A percentile compares a stretch with the other conserved stretches of the same genome.
Evolutionary conservation across 2,797 vertebrate species (phyloP).

Genomic region (Myotis vivesi): DNA sequence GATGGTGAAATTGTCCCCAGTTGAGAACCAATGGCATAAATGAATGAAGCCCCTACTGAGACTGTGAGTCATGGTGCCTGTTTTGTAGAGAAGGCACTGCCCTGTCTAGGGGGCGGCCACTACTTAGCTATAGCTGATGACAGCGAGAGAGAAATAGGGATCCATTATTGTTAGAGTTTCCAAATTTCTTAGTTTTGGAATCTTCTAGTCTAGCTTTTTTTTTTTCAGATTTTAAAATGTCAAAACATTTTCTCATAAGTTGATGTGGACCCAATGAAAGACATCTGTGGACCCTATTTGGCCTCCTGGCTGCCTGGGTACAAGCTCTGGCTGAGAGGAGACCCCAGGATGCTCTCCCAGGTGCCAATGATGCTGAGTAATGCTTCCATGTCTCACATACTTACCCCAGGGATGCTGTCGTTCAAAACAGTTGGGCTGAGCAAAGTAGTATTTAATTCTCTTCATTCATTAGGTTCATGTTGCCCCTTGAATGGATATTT

Average conservation of each 20-base stretch:
- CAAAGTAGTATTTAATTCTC: background rate
- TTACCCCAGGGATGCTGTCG: background rate
- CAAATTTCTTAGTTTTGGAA: background rate
- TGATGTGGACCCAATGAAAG: background rate
- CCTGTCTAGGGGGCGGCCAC: background rate
- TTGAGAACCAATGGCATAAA: background rate
- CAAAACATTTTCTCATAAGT: background rate
- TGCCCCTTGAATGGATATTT: background rate
- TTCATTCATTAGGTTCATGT: background rate
- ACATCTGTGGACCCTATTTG: background rate
- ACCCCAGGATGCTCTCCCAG: background rate
- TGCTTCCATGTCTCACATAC: background rate
- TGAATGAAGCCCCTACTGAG: background rate
- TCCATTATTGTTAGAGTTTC: background rate
- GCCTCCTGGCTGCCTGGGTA: background rate
- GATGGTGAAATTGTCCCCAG: background rate
- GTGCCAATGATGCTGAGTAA: fast-evolving
- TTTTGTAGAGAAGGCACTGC: fast-evolving
- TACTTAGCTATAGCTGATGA: background rate
- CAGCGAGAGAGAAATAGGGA: background rate
- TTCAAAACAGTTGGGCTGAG: background rate
- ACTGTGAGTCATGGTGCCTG: fast-evolving
- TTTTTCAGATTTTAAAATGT: background rate
- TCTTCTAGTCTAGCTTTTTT: background rate
- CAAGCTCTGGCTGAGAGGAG: background rate